Conservation (phyloP, 2,797 vertebrate species). For the Gadopsis marmoratus region DNA sequence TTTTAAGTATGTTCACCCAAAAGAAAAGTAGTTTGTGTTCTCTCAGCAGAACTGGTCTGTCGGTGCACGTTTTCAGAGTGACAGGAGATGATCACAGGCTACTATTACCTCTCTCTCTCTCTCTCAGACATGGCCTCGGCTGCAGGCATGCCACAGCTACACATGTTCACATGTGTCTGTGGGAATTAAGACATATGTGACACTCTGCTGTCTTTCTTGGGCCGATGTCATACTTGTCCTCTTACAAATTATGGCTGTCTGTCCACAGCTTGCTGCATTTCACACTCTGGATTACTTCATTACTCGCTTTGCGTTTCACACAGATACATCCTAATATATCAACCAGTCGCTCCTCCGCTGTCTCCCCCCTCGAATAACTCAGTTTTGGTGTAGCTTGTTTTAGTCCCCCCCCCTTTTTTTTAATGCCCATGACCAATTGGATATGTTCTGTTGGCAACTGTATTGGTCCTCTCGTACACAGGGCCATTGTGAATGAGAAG, state of each 20-base stretch:
- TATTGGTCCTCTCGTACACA: constrained; percentile 71
- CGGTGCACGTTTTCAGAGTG: constrained; percentile 44
- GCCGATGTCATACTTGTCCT: constrained; percentile 63
- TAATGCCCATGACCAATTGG: constrained; percentile 80
- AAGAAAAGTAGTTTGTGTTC: background rate
- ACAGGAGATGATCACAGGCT: constrained; percentile 65
- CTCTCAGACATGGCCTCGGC: constrained; percentile 32
- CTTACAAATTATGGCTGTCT: constrained; percentile 64
- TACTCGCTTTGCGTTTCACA: constrained; percentile 78
- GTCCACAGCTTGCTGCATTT: constrained; percentile 68
- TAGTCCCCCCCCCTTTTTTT: constrained; percentile 66
- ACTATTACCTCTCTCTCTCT: constrained; percentile 46
- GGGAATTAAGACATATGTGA: constrained; percentile 70
- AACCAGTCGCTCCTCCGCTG: constrained; percentile 68
- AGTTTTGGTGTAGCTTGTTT: constrained; percentile 83
- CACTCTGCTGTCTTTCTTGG: constrained; percentile 57
- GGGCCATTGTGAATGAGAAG: constrained; percentile 75
- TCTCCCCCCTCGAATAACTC: constrained; percentile 67
- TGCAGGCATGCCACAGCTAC: constrained; percentile 69
- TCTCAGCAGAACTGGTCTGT: constrained; percentile 29
- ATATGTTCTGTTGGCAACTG: constrained; percentile 84
- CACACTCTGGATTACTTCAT: constrained; percentile 71
- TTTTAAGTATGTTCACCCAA: constrained; percentile 23
- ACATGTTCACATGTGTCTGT: constrained; percentile 78
- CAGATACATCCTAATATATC: constrained; percentile 78